Evolutionary conservation across 2,888 invertebrate genomes (phyloP).

Genomic region (Dolomedes plantarius): DNA sequence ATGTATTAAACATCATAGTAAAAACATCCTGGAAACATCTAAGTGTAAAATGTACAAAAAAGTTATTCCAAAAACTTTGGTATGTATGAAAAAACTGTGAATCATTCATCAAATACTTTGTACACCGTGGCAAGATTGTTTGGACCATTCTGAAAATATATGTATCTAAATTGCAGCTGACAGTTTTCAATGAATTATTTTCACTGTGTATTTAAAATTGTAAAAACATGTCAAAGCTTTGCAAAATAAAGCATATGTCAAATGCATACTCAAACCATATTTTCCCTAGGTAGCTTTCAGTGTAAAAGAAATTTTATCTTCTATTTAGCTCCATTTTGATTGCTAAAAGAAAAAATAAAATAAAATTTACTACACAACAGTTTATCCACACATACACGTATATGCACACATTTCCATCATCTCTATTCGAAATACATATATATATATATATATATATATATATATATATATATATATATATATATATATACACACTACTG

Average conservation of each 20-base stretch:
- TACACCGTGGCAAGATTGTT: slow-evolving; percentile 6
- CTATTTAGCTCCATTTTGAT: slow-evolving; percentile 72
- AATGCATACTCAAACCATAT: background rate
- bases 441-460: no score
- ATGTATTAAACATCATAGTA: slow-evolving; percentile 1
- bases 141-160: slow-evolving; percentile 45
- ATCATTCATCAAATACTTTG: background rate
- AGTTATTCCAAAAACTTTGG: slow-evolving; percentile 32
- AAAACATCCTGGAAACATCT: slow-evolving; percentile 2
- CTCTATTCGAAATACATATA: no score
- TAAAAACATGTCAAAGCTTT: background rate
- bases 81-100: slow-evolving; percentile 19
- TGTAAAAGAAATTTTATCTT: slow-evolving; percentile 74
- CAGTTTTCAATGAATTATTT: background rate
- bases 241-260: background rate
- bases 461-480: no score
- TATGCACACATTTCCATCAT: no score
- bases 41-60: slow-evolving; percentile 36
- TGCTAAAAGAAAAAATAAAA: slow-evolving; percentile 61
- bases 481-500: no score
- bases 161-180: slow-evolving; percentile 25
- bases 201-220: background rate
- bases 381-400: no score
- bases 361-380: no score
- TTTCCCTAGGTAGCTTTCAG: background rate